phyloP scores from a whole-genome alignment of 2,797 vertebrate genomes.

The Hippopotamyrus pictus region DNA sequence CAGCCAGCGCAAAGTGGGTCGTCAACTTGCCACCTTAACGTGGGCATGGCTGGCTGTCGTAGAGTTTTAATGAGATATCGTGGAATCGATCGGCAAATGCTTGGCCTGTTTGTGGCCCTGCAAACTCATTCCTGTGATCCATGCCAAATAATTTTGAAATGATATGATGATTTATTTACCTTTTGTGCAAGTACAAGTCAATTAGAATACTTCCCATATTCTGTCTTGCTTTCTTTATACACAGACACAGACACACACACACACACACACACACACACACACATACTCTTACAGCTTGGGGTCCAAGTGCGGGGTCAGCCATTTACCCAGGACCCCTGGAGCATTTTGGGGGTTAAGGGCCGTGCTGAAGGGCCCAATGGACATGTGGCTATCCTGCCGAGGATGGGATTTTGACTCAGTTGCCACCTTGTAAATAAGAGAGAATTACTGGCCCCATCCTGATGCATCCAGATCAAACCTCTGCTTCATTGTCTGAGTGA shows the following conservation, averaged over 20 bases:
- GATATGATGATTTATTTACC: not conserved
- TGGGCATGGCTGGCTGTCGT: constrained; percentile 17
- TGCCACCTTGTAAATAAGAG: not conserved
- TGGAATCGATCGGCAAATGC: not conserved
- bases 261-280: too few species aligned
- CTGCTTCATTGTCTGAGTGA: not conserved
- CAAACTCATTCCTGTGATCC: not conserved
- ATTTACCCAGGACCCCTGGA: not conserved
- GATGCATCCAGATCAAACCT: not conserved
- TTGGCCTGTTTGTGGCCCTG: not conserved
- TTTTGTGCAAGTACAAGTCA: not conserved
- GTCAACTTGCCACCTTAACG: not conserved
- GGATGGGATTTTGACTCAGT: not conserved
- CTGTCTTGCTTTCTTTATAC: not conserved
- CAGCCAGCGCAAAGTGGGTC: not conserved
- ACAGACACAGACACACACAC: not conserved
- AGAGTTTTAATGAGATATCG: constrained; percentile 17
- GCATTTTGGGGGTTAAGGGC: not conserved
- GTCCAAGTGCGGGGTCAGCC: not conserved
- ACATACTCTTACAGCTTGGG: too few species aligned
- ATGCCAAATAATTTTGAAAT: not conserved
- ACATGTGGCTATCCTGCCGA: not conserved
- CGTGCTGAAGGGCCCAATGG: not conserved
- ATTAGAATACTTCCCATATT: not conserved
- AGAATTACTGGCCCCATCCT: not conserved